Base-by-base conservation (phyloP, 2,888 invertebrate genomes). In the Incurvaria masculella region DNA sequence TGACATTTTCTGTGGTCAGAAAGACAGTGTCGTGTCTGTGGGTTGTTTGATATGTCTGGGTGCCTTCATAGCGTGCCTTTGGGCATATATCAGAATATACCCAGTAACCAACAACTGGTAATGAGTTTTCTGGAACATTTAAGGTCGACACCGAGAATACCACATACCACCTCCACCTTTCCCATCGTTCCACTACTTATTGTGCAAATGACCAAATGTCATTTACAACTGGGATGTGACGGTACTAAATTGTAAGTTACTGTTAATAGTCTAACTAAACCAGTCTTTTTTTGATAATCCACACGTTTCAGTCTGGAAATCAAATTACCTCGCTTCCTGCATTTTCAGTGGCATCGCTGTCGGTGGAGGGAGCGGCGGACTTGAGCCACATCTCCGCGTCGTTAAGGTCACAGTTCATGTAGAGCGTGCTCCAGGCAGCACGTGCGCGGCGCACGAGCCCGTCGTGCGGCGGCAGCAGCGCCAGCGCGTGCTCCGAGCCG, bases 321-420 rank as follows among this genome's bases (percentile, higher is more conserved):
- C n/a, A 2, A 50, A 56, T 47, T 21, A 68, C 69, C 59, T 67
- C 68, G 20, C 42, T 42, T 17, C 27, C 47, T 21, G 65, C 66
- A 0, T 56, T 59, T 10, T 65, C 63, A 44, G 60, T 64, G 20
- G 68, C 65, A 11, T 65, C 66, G 8, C 51, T 43, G 16, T 49
- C 47, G 10, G 40, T 52, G 80, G 10, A 19, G 1, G 47, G 83
- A 1, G 91, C 72, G 1, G 90, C 86, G 54, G 89, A 89, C 64
- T 94, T 93, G 14, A 95, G 69, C 94, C 94, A 94, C 48, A 95
- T 92, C 74, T 95, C 93, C 0, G 93, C 92, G 62, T 94, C 92
- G 62, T 88, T 91, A 6, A 98, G 80, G 62, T 97, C 94, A 59
- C 94, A 95, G 66, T 92, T 96, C 86, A 97, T 91, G 63, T 95